Evolutionary conservation across 2,888 invertebrate genomes (phyloP).

Genomic region (Habroteleia sp.): DNA sequence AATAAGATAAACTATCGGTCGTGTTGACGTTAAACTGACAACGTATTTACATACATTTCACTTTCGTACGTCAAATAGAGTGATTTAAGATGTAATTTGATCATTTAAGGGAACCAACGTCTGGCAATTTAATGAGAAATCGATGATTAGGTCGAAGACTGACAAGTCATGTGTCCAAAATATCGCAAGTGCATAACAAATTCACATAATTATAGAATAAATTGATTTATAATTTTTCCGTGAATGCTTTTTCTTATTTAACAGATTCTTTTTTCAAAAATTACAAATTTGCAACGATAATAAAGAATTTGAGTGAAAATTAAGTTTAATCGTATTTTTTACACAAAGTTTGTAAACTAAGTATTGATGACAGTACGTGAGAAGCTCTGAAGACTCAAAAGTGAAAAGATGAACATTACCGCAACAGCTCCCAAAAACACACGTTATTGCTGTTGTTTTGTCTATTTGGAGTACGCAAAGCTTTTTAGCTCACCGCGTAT

Average conservation of each 20-base stretch:
- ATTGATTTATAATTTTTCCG: too few relatives aligned
- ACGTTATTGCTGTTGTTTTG: slow-evolving; percentile 50
- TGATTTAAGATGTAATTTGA: slow-evolving; percentile 32
- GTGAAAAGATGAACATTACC: slow-evolving; percentile 34
- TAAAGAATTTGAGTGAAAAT: slow-evolving; percentile 17
- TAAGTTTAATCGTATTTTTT: slow-evolving; percentile 12
- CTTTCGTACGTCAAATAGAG: slow-evolving; percentile 36
- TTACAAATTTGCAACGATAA: slow-evolving; percentile 36
- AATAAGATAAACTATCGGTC: slow-evolving; percentile 60
- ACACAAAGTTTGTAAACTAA: slow-evolving; percentile 23
- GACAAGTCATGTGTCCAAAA: too few relatives aligned
- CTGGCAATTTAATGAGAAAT: neutral
- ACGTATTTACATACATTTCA: slow-evolving; percentile 60
- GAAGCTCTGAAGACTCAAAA: slow-evolving; percentile 38
- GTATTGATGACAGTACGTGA: slow-evolving; percentile 37
- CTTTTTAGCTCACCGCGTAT: slow-evolving; percentile 45
- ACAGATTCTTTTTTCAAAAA: neutral
- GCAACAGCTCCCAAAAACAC: slow-evolving; percentile 20
- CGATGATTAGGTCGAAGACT: too few relatives aligned
- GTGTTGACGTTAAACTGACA: slow-evolving; percentile 61
- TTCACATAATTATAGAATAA: too few relatives aligned
- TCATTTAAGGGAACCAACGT: slow-evolving; percentile 32
- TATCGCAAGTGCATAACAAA: too few relatives aligned
- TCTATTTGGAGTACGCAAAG: slow-evolving; percentile 41
- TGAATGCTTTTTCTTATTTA: too few relatives aligned